phyloP scores from a whole-genome alignment of 2,113 vertebrate species.

The Formicarius rufipectus region DNA sequence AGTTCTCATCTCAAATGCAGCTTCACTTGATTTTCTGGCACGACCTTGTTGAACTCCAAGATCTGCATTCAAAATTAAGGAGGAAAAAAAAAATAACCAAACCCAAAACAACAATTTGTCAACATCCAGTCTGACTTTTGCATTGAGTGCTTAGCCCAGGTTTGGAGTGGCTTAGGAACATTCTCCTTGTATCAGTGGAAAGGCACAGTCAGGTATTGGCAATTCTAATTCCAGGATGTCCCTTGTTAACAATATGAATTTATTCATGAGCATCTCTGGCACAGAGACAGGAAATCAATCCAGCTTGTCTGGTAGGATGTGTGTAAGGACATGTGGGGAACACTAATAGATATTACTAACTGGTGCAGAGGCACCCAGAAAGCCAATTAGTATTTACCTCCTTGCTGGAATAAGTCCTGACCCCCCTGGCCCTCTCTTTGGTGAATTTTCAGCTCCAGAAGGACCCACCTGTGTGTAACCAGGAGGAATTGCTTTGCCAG shows the following conservation, averaged over 20 bases:
- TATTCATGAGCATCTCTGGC: neutral
- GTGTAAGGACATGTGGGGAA: neutral
- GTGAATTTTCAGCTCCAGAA: neutral
- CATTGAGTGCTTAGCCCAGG: neutral
- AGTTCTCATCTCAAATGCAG: neutral
- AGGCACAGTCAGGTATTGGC: neutral
- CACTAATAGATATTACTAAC: neutral
- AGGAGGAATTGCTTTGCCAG: neutral
- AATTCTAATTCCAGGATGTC: neutral
- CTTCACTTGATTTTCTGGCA: neutral
- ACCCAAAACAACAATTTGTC: neutral
- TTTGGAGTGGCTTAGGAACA: neutral
- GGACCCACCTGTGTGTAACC: neutral
- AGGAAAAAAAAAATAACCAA: neutral
- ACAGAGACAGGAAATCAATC: neutral
- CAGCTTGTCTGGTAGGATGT: neutral
- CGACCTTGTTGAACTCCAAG: neutral
- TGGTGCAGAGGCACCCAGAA: neutral
- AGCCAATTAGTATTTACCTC: neutral
- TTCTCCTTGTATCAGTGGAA: neutral
- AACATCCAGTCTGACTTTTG: neutral
- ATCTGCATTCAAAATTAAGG: constrained; percentile 18
- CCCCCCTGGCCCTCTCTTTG: neutral
- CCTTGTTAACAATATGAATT: constrained; percentile 17
- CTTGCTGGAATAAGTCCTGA: neutral